Evolutionary conservation across 2,888 invertebrate genomes (phyloP), one percentile per base, ranked within the genome.

Genomic region (Rugalucina vietnamica): DNA sequence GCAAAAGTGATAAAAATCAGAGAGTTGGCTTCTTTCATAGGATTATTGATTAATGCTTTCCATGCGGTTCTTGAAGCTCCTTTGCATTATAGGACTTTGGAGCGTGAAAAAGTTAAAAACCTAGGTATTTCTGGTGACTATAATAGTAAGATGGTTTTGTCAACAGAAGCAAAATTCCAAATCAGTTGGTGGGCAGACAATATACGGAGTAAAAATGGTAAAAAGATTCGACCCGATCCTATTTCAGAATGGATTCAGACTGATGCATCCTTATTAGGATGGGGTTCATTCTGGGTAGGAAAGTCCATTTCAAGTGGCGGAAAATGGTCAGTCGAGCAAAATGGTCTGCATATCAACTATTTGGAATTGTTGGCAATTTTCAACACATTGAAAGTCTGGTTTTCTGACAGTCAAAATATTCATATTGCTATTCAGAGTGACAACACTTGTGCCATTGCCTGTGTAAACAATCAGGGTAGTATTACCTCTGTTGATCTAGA

Each of bases 351-450:
- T 69, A 81, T 84, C 18, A 81, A 84, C 75, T 69, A 50, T 32
- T 49, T 79, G 14, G 81, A 84, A 49, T 39, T 84, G n/a, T 39
- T 77, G n/a, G 81, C 84, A 50, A 75, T 84, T 65, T 77, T 73
- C 34, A 70, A 81, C 73, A 74, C 73, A 21, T 37, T 77, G 39
- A 43, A 77, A n/a, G 54, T 74, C 36, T 54, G 80, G 24, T 83
- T 74, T 70, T 18, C 27, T 21, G 10, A 76, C 29, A 5, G 29
- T 3, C 60, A 36, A 14, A n/a, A 36, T 57, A 27, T 71, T 37
- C 81, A 79, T 72, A 50, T 79, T 12, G 72, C 39, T 43, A 54
- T 85, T 18, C 74, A 79, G 65, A 78, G 71, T 36, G 82, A 86
- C 74, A 78, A 65, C 43, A 74, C 80, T 43, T 76, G 76, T 54